Base-by-base conservation (phyloP, 2,888 invertebrate species). In the Druceiella hillmani region DNA sequence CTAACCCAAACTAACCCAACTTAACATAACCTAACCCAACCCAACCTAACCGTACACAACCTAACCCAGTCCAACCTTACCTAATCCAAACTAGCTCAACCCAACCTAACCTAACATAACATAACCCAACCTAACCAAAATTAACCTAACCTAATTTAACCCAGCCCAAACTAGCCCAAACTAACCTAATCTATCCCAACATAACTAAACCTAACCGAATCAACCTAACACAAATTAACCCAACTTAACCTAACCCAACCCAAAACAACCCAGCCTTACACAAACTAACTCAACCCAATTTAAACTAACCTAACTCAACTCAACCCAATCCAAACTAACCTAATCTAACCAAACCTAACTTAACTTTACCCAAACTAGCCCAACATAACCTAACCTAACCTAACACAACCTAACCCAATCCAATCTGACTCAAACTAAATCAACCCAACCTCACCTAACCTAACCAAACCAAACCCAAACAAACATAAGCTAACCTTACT, bases 401-500 rank as follows among this genome's bases (percentile, higher is more conserved):
- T 38, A 38, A 38, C 38, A 35, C 38, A 38, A 38, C 38, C 38
- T 36, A 37, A 38, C 37, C 26, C 28, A 35, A 35, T 28, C 35
- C 28, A 35, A 35, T 28, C 33, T 40, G 33, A 36, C 33, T 33
- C 33, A 38, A 33, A 27, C 38, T 38, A 38, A 38, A 28, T 33
- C 28, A 38, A 38, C 33, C 33, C 29, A 38, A 38, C 33, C 38
- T 42, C 38, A 45, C 41, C 43, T 40, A 37, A 47, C 38, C 41
- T 41, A 45, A 46, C 31, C 40, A 35, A 36, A 43, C 41, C 44
- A 45, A 46, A 42, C 43, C 41, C 42, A 47, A 44, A 32, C 25
- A 30, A 33, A n/a, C 20, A 32, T 32, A 32, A 32, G 20, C 32
- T 32, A 32, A 26, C 20, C 45, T 45, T 38, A 42, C 43, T 40